Conservation (phyloP, 2,888 invertebrate species). For the Chalcosyrphus nemorum region DNA sequence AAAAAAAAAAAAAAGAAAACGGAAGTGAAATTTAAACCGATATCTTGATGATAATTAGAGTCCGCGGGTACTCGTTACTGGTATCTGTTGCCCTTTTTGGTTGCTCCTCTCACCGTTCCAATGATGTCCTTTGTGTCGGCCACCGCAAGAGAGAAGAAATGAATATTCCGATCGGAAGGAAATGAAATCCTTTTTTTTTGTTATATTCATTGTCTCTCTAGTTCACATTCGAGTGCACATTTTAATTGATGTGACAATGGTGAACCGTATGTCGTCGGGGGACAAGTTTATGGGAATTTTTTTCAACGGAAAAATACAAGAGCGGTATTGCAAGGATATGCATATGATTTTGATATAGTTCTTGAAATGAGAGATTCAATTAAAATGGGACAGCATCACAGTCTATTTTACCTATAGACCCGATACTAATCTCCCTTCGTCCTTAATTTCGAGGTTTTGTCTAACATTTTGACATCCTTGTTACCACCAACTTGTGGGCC, state of each 20-base stretch:
- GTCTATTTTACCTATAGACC: constrained; percentile 11
- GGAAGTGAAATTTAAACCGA: constrained; percentile 67
- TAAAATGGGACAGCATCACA: neutral
- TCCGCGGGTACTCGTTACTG: constrained; percentile 30
- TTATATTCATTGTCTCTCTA: constrained; percentile 10
- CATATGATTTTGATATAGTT: neutral
- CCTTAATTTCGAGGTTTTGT: constrained; percentile 38
- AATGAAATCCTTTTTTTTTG: constrained; percentile 56
- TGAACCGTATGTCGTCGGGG: constrained; percentile 65
- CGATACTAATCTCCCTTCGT: constrained; percentile 26
- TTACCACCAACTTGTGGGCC: constrained; percentile 17
- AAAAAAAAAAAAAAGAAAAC: constrained; percentile 37
- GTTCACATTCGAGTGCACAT: constrained; percentile 72
- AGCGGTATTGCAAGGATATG: neutral
- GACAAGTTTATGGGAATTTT: constrained; percentile 67
- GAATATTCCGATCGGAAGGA: constrained; percentile 66
- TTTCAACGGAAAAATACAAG: constrained; percentile 47
- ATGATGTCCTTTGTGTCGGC: constrained; percentile 63
- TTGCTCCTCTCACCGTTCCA: constrained; percentile 24
- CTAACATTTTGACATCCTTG: constrained; percentile 24
- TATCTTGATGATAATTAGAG: constrained; percentile 71
- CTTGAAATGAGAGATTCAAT: neutral
- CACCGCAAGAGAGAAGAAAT: constrained; percentile 54
- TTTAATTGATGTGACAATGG: constrained; percentile 72
- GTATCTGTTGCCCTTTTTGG: constrained; percentile 30